Evolutionary conservation across 92 coral and sea anemone species (phyloP), one percentile per base, ranked within the genome.

Genomic region (Zoanthus solanderi): DNA sequence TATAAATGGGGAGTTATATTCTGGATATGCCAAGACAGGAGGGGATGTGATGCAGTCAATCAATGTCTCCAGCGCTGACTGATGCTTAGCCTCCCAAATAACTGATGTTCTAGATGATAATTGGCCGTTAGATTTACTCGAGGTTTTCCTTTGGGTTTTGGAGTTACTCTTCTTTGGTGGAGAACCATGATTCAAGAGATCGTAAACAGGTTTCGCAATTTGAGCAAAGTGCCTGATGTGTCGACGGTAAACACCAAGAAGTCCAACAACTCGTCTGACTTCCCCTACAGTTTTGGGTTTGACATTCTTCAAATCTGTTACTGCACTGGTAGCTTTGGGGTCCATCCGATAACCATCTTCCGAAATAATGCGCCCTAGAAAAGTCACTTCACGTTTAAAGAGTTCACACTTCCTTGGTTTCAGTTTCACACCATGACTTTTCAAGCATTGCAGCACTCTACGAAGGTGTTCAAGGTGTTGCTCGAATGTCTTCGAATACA

Each of bases 391-490:
- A 11, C 90, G 78, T 73, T 90, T 90, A 48, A 90, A 90, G 23
- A 91, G 65, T 37, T 53, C 76, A 75, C 94, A 91, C 79, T 83
- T 91, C 76, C 72, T 75, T 10, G 93, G 81, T 44, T 81, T 91
- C 29, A 87, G 45, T 44, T 91, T 87, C n/a, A 91, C 89, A 13
- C 94, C 91, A 83, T 83, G 84, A 53, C 76, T 69, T 53, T 71
- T 83, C 86, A 91, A 72, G 52, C 89, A 66, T 47, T 60, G 88
- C 9, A 91, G 89, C 50, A 91, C 93, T 76, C 63, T 71, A 76
- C 91, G 87, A 0, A 91, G 86, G 52, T 91, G 87, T 67, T 88
- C 94, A 66, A 88, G 71, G 67, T 91, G 94, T 50, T 88, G 89
- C 31, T 16, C 71, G 78, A 91, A 91, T 60, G 91, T 78, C 47